Percentiles rank a stretch among this genome's conserved stretches.
phyloP scores from a whole-genome alignment of 2,113 vertebrate genomes.

The Suncus etruscus region DNA sequence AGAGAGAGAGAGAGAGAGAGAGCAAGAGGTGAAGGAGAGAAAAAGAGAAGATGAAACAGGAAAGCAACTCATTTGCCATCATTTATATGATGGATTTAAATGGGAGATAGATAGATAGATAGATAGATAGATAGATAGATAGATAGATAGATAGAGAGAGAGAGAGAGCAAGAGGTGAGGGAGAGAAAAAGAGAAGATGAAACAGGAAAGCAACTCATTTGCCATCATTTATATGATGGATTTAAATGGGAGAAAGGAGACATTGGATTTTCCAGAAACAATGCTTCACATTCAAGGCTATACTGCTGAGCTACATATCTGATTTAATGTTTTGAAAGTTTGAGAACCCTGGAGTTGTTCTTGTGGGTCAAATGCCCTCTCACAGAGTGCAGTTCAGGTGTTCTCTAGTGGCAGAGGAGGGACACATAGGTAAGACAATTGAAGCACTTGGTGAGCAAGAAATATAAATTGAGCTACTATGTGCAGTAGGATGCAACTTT shows the following conservation, averaged over 20 bases:
- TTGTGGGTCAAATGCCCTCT: neutral
- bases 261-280: constrained; percentile 28
- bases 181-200: no score
- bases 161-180: no score
- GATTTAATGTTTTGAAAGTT: neutral
- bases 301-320: no score
- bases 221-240: neutral
- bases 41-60: no score
- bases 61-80: neutral
- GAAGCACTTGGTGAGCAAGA: neutral
- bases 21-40: no score
- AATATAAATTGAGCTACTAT: neutral
- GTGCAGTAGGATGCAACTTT: neutral
- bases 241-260: neutral
- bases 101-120: neutral
- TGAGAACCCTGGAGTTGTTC: neutral
- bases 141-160: constrained; percentile 2
- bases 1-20: no score
- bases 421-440: neutral
- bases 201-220: neutral
- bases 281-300: no score
- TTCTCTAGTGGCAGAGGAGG: neutral
- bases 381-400: no score
- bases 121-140: no score
- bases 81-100: constrained; percentile 27